These are phyloP conservation scores for Cephonodes hylas DNA, from an alignment of 2,888 invertebrate genomes.

Conservation along the genomic window DNA sequence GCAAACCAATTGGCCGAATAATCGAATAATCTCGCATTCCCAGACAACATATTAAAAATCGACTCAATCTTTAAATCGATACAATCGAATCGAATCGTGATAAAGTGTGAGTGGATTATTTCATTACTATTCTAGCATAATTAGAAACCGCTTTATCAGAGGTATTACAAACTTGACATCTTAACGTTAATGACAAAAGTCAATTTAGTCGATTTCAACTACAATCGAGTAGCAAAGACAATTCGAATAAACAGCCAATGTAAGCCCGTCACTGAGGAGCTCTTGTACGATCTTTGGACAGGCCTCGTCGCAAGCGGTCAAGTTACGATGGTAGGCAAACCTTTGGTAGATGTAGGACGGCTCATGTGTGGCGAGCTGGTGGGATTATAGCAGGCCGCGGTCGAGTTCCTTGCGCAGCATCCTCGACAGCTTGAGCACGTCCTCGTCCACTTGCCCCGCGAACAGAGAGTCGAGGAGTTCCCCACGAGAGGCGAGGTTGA, in stretches of 20 bases:
- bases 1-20: neutral
- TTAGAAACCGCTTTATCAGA: too few species aligned
- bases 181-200: too few species aligned
- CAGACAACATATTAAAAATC: neutral
- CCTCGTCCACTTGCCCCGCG: conserved; percentile 68
- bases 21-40: neutral
- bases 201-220: conserved; percentile 2
- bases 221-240: neutral
- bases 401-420: conserved; percentile 76
- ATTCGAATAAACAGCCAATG: conserved; percentile 12
- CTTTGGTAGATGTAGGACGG: conserved; percentile 58
- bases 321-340: conserved; percentile 46
- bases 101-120: neutral
- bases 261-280: neutral
- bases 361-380: conserved; percentile 36
- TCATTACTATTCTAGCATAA: neutral
- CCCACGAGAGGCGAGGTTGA: conserved; percentile 72
- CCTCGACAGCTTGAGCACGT: conserved; percentile 66
- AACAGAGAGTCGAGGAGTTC: conserved; percentile 71
- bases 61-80: neutral
- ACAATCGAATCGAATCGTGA: neutral
- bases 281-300: neutral
- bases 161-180: too few species aligned
- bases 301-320: conserved; percentile 28
- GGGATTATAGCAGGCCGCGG: conserved; percentile 68